A percentile compares a stretch with the other conserved stretches of the same genome.
Evolutionary conservation across 2,797 vertebrate genomes (phyloP).

Genomic region (Danio albolineatus): DNA sequence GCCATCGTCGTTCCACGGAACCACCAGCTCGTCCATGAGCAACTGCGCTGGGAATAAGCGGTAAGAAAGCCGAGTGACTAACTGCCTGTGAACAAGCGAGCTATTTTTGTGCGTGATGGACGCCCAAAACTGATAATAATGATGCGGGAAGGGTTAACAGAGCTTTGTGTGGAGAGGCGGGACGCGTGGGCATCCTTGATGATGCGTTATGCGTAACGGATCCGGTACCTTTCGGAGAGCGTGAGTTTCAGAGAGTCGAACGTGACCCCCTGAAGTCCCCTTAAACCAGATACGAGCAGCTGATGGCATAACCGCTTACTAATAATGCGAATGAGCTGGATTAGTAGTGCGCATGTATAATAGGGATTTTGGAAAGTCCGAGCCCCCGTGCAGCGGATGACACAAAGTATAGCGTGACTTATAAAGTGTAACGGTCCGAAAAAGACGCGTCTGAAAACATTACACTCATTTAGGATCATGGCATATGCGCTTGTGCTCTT

Average conservation of each 20-base stretch:
- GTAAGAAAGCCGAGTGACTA: slow-evolving; percentile 71
- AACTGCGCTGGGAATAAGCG: slow-evolving; percentile 85
- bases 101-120: slow-evolving; percentile 66
- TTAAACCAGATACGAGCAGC: slow-evolving; percentile 25
- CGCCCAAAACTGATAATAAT: slow-evolving; percentile 63
- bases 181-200: slow-evolving; percentile 76
- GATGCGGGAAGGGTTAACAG: slow-evolving; percentile 76
- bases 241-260: slow-evolving; percentile 63
- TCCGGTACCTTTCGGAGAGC: slow-evolving; percentile 63
- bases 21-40: slow-evolving; percentile 82
- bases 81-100: not conserved
- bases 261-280: slow-evolving; percentile 67
- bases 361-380: not conserved
- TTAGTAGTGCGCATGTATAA: not conserved
- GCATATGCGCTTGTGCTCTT: slow-evolving; percentile 22
- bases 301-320: not conserved
- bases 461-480: slow-evolving; percentile 10
- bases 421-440: not conserved
- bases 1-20: slow-evolving; percentile 94
- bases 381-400: not conserved
- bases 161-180: slow-evolving; percentile 73
- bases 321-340: slow-evolving; percentile 45
- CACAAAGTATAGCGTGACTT: not conserved
- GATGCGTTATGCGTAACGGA: slow-evolving; percentile 73
- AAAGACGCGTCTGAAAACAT: not conserved